phyloP scores from a whole-genome alignment of 2,797 vertebrate genomes.

The Melanotaenia parkinsoni region DNA sequence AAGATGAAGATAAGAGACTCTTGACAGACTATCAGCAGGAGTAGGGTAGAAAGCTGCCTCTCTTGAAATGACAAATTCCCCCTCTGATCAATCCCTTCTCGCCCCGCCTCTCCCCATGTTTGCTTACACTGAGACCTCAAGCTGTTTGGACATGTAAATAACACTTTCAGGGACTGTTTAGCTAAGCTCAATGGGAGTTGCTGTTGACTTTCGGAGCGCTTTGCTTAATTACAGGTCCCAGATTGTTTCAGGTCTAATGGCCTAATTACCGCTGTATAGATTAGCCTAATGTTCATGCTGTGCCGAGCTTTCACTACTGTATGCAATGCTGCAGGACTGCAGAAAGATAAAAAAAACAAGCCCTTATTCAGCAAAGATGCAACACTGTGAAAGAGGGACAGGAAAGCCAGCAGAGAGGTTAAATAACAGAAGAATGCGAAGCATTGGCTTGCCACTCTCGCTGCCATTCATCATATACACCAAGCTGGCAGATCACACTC shows the following conservation, averaged over 20 bases:
- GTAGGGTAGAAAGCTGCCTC: conserved; percentile 33
- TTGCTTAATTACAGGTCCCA: conserved; percentile 85
- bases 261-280: conserved; percentile 85
- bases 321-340: conserved; percentile 31
- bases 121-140: conserved; percentile 75
- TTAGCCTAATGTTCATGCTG: conserved; percentile 78
- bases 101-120: conserved; percentile 58
- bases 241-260: conserved; percentile 84
- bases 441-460: conserved; percentile 67
- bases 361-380: conserved; percentile 50
- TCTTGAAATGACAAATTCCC: conserved; percentile 33
- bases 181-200: conserved; percentile 80
- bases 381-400: conserved; percentile 28
- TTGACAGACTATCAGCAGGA: conserved; percentile 21
- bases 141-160: conserved; percentile 85
- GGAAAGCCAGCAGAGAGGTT: conserved; percentile 55
- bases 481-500: conserved; percentile 68
- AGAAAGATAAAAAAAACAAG: conserved; percentile 43
- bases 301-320: conserved; percentile 58
- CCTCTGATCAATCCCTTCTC: conserved; percentile 63
- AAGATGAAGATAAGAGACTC: conserved; percentile 12
- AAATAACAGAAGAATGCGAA: conserved; percentile 64
- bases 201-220: conserved; percentile 82
- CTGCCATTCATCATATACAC: conserved; percentile 81
- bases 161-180: conserved; percentile 78